Base-by-base conservation (phyloP, 1,140 invertebrate species). In the Hetaerina americana region DNA sequence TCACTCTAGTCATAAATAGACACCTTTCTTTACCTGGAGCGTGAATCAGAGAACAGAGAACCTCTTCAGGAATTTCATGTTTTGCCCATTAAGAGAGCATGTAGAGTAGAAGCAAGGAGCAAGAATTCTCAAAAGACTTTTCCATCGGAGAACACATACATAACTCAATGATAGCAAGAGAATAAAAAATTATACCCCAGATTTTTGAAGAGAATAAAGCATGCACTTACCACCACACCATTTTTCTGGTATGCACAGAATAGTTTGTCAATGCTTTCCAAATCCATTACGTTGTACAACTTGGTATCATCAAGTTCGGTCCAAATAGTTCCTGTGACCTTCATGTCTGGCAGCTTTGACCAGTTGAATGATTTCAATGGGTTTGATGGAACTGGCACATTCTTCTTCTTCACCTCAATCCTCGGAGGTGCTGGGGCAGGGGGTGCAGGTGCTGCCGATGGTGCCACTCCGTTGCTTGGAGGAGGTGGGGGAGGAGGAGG, bases 311-410 rank as follows among this genome's bases (percentile, higher is more conserved):
- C 95, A 69, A 98, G 79, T 77, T 96, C 92, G 72, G 90, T 91
- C 95, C 96, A 99, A 72, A 98, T 90, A 0, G 96, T 98, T 5
- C 94, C 95, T 73, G 80, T 77, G 6, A 93, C 80, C 77, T 93
- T 93, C 26, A 92, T 88, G 76, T 96, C 94, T 0, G 94, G 91
- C 74, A 98, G 84, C 78, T 97, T 97, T 6, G 92, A 93, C 96
- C 97, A 99, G 81, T 99, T 99, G 82, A 98, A 96, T 27, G 95
- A 96, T 80, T 98, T 98, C 1, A 98, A 82, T 0, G 95, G 93
- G 82, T 94, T 93, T 24, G 90, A 88, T 5, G 96, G 92, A 77
- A 95, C 92, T 74, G 95, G 95, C 71, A 93, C 89, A 75, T 92
- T 90, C 78, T 92, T 92, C 75, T 87, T 87, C 31, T 84, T 83